A percentile compares a stretch with the other conserved stretches of the same genome.
Conservation (phyloP, 2,113 vertebrate species). For the Oreocharis arfaki region DNA sequence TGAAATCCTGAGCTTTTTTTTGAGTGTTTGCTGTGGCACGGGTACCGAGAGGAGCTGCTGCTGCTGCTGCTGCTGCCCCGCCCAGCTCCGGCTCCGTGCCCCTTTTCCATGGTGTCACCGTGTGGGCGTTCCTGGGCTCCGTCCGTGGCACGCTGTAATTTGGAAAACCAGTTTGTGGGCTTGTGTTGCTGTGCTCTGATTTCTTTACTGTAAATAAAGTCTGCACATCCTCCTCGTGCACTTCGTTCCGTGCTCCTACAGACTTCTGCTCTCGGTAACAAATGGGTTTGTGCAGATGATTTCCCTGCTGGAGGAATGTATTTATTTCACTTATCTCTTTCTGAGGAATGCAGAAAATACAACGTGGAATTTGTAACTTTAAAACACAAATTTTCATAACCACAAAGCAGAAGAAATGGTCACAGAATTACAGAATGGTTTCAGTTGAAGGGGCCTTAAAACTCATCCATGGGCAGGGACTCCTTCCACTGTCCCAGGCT, state of each 20-base stretch:
- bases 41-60: neutral
- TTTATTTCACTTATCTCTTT: neutral
- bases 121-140: neutral
- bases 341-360: neutral
- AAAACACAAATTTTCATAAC: neutral
- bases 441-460: too few species aligned
- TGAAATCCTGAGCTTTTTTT: neutral
- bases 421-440: neutral
- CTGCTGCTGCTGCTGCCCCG: neutral
- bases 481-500: neutral
- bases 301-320: neutral
- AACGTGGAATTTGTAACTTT: rapidly evolving
- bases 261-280: neutral
- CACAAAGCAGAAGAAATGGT: neutral
- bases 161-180: neutral
- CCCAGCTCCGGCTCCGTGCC: neutral
- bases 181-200: neutral
- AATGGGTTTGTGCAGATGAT: neutral
- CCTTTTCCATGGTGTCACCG: constrained; percentile 17
- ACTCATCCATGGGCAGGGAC: neutral
- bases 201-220: neutral
- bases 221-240: neutral
- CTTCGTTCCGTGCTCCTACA: neutral
- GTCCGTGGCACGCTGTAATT: neutral
- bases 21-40: neutral